These are phyloP conservation scores for Xestia c-nigrum DNA, from an alignment of 2,888 invertebrate species.

Conservation along the genomic window DNA sequence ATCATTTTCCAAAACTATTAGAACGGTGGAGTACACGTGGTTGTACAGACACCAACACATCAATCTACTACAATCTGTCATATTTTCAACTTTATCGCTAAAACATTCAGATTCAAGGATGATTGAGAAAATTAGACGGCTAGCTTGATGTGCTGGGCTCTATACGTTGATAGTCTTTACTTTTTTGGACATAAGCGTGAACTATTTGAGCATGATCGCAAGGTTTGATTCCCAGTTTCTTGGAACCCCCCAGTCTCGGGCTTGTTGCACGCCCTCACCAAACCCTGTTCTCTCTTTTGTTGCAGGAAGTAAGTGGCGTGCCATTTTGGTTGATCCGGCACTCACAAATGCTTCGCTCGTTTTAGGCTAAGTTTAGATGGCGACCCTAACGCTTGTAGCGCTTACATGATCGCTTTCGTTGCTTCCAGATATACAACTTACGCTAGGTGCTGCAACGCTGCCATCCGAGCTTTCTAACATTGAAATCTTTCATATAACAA, in stretches of 20 bases:
- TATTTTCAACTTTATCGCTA: too few species aligned
- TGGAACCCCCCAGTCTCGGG: slow-evolving; percentile 79
- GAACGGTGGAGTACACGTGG: slow-evolving; percentile 64
- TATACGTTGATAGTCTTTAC: slow-evolving; percentile 68
- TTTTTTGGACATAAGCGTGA: slow-evolving; percentile 72
- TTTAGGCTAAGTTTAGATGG: slow-evolving; percentile 85
- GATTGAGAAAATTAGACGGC: too few species aligned
- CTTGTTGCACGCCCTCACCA: slow-evolving; percentile 88
- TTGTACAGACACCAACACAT: slow-evolving; percentile 31
- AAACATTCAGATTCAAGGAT: too few species aligned
- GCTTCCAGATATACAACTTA: slow-evolving; percentile 81
- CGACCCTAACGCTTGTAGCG: slow-evolving; percentile 85
- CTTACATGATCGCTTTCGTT: slow-evolving; percentile 83
- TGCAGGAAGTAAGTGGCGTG: slow-evolving; percentile 91
- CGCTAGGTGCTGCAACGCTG: slow-evolving; percentile 76
- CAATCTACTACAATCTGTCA: too few species aligned
- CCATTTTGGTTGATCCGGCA: slow-evolving; percentile 88
- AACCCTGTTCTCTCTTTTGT: slow-evolving; percentile 89
- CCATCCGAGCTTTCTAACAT: slow-evolving; percentile 76
- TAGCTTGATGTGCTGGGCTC: too few species aligned
- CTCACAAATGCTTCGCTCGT: slow-evolving; percentile 86
- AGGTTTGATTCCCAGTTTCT: slow-evolving; percentile 78
- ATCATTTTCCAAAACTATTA: slow-evolving; percentile 77
- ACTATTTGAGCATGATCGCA: slow-evolving; percentile 80
- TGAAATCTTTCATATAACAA: slow-evolving; percentile 76